Base-by-base conservation (phyloP, 1,140 invertebrate species). In the Bicyclus anynana region DNA sequence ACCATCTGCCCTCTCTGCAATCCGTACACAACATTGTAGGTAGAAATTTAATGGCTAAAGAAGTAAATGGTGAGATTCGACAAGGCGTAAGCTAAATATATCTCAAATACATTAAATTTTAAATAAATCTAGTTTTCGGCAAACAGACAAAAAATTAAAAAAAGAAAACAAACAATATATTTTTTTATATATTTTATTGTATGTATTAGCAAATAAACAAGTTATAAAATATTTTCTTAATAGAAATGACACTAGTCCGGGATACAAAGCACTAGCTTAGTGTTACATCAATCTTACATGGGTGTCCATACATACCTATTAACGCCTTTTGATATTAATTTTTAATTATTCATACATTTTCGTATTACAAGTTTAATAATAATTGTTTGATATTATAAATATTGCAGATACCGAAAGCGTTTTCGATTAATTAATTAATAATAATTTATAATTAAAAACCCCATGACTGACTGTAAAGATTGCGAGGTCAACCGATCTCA, bases 131-230 rank as follows among this genome's bases (percentile, higher is more conserved):
- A n/a, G n/a, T n/a, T n/a, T n/a, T n/a, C n/a, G n/a, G n/a, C n/a
- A 1, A 10, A 33, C 27, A 7, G 10, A 29, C 13, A 14, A 2
- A 7, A 10, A 35, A 35, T 35, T 2, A 35, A 17, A 16, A 29
- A 44, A 42, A 33, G 16, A 35, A 54, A 48, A 48, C 16, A 38
- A 56, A 40, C 29, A 54, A 58, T 64, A 49, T 59, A 65, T 74
- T 72, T 62, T 74, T 72, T 62, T 69, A 69, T 72, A 58, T 64
- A 52, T 58, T 66, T 74, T 72, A 61, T 69, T 71, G 72, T 77
- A 76, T 80, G 79, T 85, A 87, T 87, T 87, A 87, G 84, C 84
- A 87, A 87, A 87, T 87, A 87, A 87, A 87, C 84, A 87, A 87
- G 84, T 83, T 82, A 82, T 85, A 85, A 87, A 87, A 87, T 84